Evolutionary conservation across 1,140 invertebrate species (phyloP).

Genomic region (Zaprionus vittiger): DNA sequence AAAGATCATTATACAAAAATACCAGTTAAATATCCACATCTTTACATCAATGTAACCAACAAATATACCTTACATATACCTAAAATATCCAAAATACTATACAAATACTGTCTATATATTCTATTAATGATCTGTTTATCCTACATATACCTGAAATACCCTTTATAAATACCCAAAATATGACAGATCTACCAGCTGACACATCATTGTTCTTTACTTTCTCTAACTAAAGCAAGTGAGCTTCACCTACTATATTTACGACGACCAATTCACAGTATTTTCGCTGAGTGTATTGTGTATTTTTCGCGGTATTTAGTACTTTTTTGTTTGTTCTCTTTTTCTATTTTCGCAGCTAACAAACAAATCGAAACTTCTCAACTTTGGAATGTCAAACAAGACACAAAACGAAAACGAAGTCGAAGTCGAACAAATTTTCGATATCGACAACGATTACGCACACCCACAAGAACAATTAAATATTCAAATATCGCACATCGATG

Average conservation of each 20-base stretch:
- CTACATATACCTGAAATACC: too few relatives aligned
- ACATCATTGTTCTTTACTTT: neutral
- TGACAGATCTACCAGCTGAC: neutral
- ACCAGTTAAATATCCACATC: too few relatives aligned
- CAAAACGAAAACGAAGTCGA: neutral
- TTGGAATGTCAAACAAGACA: constrained; percentile 47
- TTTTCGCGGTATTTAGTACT: constrained; percentile 5
- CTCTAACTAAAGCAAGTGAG: neutral
- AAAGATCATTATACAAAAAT: too few relatives aligned
- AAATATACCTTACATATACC: too few relatives aligned
- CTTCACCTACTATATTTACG: neutral
- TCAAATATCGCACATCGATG: constrained; percentile 46
- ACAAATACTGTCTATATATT: too few relatives aligned
- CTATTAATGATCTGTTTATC: too few relatives aligned
- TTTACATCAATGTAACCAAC: too few relatives aligned
- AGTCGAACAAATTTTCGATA: constrained; percentile 20
- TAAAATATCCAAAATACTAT: too few relatives aligned
- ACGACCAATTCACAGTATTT: neutral
- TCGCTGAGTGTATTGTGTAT: constrained; percentile 9
- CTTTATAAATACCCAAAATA: neutral
- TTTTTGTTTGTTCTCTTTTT: constrained; percentile 21
- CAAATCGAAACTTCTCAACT: constrained; percentile 8
- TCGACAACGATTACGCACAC: constrained; percentile 53
- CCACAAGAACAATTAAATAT: constrained; percentile 63
- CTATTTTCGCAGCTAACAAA: constrained; percentile 29